A percentile compares a stretch with the other conserved stretches of the same genome.
These are phyloP conservation scores for Eutrigla gurnardus DNA, from an alignment of 2,797 vertebrate genomes.

Conservation along the genomic window DNA sequence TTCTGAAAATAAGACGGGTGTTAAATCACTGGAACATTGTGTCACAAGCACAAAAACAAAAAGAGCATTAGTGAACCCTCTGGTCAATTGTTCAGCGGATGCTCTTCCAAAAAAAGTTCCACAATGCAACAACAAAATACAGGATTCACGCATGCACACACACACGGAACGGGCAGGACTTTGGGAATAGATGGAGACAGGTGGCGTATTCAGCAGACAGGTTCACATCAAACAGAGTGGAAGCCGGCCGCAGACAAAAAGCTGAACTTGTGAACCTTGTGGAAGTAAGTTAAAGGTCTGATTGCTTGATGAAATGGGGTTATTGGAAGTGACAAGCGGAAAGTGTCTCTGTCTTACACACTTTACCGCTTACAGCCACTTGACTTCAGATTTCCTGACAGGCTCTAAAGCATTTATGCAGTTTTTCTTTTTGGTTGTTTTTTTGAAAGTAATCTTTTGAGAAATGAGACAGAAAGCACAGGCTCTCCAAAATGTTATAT, in stretches of 20 bases:
- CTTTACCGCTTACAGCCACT: slow-evolving; percentile 72
- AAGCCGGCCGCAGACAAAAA: slow-evolving; percentile 66
- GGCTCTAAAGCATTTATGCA: slow-evolving; percentile 13
- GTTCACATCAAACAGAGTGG: slow-evolving; percentile 66
- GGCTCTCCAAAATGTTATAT: slow-evolving; percentile 57
- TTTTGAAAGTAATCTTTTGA: neutral
- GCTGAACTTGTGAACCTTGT: slow-evolving; percentile 82
- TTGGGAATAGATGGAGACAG: slow-evolving; percentile 67
- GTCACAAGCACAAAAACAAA: slow-evolving; percentile 53
- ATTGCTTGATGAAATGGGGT: slow-evolving; percentile 69
- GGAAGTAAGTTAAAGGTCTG: slow-evolving; percentile 73
- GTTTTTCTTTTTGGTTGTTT: slow-evolving; percentile 10
- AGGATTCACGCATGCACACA: slow-evolving; percentile 55
- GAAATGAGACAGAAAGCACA: slow-evolving; percentile 55
- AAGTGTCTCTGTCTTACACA: slow-evolving; percentile 78
- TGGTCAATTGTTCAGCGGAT: slow-evolving; percentile 47
- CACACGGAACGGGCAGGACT: slow-evolving; percentile 37
- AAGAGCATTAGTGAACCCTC: slow-evolving; percentile 61
- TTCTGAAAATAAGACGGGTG: slow-evolving; percentile 67
- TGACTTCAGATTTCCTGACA: slow-evolving; percentile 67
- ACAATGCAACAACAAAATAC: slow-evolving; percentile 35
- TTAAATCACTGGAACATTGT: slow-evolving; percentile 62
- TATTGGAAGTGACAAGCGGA: slow-evolving; percentile 83
- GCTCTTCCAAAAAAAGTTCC: slow-evolving; percentile 54
- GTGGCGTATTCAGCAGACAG: slow-evolving; percentile 63